These are phyloP conservation scores for Dolichotis patagonum DNA, from an alignment of 2,113 vertebrate genomes.

Conservation along the genomic window DNA sequence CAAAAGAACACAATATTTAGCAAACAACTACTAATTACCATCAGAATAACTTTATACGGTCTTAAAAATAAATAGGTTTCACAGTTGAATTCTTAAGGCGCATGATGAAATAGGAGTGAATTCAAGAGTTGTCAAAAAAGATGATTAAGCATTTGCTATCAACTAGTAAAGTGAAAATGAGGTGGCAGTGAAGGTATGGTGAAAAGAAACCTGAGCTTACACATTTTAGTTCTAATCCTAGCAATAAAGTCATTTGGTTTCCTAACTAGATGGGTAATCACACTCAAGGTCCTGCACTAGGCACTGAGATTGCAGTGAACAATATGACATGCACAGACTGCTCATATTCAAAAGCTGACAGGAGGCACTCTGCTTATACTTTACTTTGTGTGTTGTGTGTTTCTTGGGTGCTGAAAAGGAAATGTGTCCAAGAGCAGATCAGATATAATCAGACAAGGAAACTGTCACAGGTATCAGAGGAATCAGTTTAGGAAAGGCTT, in stretches of 20 bases:
- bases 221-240: background rate
- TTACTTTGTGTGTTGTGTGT: background rate
- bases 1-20: background rate
- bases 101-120: background rate
- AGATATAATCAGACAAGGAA: background rate
- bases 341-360: background rate
- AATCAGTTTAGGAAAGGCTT: background rate
- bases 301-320: background rate
- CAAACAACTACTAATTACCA: background rate
- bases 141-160: background rate
- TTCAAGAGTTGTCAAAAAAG: background rate
- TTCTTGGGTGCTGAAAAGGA: background rate
- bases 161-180: background rate
- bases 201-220: background rate
- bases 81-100: slow-evolving; percentile 2
- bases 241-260: background rate
- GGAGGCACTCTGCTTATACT: background rate
- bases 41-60: background rate
- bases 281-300: background rate
- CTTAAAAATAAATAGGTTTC: background rate
- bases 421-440: background rate
- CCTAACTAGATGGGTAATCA: background rate
- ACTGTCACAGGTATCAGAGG: background rate
- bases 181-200: background rate
- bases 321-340: background rate